Percentiles rank a stretch among this genome's conserved stretches.
phyloP scores from a whole-genome alignment of 2,888 invertebrate genomes.

The Encarsia formosa region DNA sequence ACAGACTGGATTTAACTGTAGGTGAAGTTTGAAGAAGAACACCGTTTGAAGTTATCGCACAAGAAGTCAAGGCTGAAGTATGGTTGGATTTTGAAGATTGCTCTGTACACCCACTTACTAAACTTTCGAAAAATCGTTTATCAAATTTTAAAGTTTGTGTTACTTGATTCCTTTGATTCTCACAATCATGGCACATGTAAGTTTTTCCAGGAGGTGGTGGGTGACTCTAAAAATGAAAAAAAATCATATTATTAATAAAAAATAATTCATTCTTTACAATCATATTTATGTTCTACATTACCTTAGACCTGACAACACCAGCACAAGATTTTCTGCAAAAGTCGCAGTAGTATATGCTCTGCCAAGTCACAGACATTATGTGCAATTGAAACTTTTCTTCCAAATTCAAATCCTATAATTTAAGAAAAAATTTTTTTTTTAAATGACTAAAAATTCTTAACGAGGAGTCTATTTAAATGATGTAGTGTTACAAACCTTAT shows the following conservation, averaged over 20 bases:
- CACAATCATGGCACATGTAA: constrained; percentile 30
- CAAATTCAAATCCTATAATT: constrained; percentile 28
- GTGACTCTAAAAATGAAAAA: constrained; percentile 20
- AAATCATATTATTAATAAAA: neutral
- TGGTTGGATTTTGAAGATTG: neutral
- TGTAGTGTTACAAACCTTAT: constrained; percentile 21
- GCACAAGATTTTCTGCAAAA: constrained; percentile 30
- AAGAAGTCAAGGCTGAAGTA: neutral
- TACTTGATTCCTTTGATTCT: constrained; percentile 21
- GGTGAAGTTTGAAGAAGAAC: neutral
- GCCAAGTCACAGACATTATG: constrained; percentile 31
- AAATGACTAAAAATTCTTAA: neutral
- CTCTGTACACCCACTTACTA: too few species aligned
- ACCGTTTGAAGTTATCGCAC: neutral
- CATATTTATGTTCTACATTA: too few species aligned
- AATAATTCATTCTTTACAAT: neutral
- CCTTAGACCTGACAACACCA: constrained; percentile 30
- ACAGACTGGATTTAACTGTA: too few species aligned
- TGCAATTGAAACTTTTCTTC: constrained; percentile 31
- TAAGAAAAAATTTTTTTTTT: neutral
- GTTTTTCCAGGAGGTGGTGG: constrained; percentile 28
- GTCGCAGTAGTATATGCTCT: constrained; percentile 29
- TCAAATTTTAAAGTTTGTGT: too few species aligned
- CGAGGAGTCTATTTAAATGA: neutral
- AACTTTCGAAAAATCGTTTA: too few species aligned